phyloP scores from a whole-genome alignment of 2,113 vertebrate genomes.

The Tyto alba region DNA sequence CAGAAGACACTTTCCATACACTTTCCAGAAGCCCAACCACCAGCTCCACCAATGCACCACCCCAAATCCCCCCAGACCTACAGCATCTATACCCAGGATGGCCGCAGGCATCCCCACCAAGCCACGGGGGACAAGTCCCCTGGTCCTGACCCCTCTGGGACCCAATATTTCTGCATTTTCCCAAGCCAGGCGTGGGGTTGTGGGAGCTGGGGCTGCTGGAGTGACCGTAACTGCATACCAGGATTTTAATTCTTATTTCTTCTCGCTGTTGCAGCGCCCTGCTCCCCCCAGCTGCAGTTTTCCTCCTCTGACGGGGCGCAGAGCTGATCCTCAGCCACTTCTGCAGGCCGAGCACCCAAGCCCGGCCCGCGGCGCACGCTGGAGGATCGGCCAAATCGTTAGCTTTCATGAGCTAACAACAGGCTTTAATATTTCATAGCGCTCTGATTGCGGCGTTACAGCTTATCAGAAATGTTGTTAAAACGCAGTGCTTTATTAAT shows the following conservation, averaged over 20 bases:
- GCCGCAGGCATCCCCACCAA: background rate
- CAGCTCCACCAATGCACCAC: background rate
- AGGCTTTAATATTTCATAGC: conserved; percentile 70
- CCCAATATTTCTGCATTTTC: rapidly evolving
- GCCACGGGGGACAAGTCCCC: rapidly evolving
- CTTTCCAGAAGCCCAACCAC: background rate
- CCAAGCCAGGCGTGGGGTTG: background rate
- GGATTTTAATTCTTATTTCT: background rate
- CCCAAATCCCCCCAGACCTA: rapidly evolving
- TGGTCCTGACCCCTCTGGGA: background rate
- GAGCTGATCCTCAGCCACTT: background rate
- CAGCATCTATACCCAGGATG: background rate
- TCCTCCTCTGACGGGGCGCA: rapidly evolving
- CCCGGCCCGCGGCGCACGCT: background rate
- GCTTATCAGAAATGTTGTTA: conserved; percentile 51
- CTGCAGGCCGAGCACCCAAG: conserved; percentile 6
- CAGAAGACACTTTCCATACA: background rate
- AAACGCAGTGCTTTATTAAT: background rate
- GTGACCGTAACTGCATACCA: rapidly evolving
- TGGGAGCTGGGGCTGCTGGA: background rate
- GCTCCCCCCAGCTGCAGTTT: background rate
- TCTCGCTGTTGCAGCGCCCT: background rate
- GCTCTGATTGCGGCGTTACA: conserved; percentile 15
- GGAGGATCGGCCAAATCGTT: background rate
- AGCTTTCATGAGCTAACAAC: conserved; percentile 43